Conservation (phyloP, 2,888 invertebrate species). For the Pogonocherus hispidulus region DNA sequence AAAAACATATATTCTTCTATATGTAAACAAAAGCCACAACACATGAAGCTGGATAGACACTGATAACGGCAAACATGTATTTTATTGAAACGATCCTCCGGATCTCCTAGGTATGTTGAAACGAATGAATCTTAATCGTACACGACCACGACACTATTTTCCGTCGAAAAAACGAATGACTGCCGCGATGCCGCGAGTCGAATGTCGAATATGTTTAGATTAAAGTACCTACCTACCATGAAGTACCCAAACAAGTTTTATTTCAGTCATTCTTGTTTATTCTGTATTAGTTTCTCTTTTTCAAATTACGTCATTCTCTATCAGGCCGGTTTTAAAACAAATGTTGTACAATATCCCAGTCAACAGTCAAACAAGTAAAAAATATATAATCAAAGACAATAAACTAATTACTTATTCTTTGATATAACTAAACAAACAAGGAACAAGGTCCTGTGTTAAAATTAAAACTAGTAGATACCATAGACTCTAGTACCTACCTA, state of each 20-base stretch:
- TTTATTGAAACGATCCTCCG: not conserved
- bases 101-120: too few relatives aligned
- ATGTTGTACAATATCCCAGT: not conserved
- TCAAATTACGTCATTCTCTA: not conserved
- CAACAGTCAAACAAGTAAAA: too few relatives aligned
- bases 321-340: not conserved
- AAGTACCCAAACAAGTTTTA: not conserved
- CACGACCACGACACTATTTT: not conserved
- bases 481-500: too few relatives aligned
- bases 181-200: not conserved
- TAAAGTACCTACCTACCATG: not conserved
- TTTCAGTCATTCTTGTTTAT: not conserved
- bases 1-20: not conserved
- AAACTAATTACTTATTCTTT: too few relatives aligned
- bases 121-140: too few relatives aligned
- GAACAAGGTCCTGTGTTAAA: too few relatives aligned
- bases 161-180: not conserved
- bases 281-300: not conserved
- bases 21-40: not conserved
- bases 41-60: not conserved
- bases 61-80: not conserved
- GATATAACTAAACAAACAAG: too few relatives aligned
- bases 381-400: too few relatives aligned
- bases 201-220: slow-evolving; percentile 1
- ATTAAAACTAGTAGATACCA: too few relatives aligned